Evolutionary conservation across 2,797 vertebrate species (phyloP).

Genomic region (Propithecus perrieri): DNA sequence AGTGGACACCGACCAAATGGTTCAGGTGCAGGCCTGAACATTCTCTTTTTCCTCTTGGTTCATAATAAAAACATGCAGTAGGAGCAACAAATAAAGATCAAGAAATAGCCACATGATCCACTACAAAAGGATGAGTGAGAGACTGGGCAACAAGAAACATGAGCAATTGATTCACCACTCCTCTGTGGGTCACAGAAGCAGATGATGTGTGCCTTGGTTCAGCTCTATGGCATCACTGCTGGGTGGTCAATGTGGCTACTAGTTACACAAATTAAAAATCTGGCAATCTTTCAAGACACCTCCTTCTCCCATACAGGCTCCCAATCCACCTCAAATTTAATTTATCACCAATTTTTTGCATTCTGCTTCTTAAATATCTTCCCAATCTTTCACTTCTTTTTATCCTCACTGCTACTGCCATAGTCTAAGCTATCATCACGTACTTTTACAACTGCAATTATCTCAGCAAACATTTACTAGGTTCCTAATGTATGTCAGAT

Average conservation of each 20-base stretch:
- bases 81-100: background rate
- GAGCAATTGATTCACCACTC: background rate
- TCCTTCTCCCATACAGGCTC: background rate
- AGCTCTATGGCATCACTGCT: background rate
- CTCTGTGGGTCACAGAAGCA: background rate
- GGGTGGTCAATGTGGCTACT: background rate
- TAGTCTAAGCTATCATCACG: background rate
- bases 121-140: background rate
- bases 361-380: background rate
- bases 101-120: background rate
- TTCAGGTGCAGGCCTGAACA: background rate
- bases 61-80: background rate
- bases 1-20: background rate
- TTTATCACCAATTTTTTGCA: background rate
- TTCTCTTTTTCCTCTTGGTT: background rate
- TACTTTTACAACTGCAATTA: background rate
- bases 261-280: background rate
- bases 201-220: accelerated
- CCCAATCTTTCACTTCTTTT: background rate
- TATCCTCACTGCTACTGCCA: background rate
- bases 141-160: background rate
- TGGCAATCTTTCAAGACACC: background rate
- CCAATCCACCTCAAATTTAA: background rate
- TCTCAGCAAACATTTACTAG: background rate
- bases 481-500: background rate